Evolutionary conservation across 2,797 vertebrate genomes (phyloP).

Genomic region (Helicolenus hilgendorfi): DNA sequence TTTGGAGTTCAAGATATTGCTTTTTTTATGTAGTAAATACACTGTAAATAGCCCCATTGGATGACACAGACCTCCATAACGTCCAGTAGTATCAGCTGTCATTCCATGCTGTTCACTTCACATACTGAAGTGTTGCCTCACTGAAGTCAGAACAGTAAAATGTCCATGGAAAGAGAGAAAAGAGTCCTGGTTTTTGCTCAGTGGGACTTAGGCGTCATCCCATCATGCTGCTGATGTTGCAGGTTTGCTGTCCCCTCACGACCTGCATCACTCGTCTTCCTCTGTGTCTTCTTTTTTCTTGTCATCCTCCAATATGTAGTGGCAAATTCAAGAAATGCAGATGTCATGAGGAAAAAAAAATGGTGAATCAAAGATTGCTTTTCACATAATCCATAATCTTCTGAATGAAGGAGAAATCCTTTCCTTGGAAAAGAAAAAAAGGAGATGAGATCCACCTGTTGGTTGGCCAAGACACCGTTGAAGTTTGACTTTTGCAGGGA

Average conservation of each 20-base stretch:
- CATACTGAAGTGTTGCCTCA: neutral
- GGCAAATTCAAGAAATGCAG: neutral
- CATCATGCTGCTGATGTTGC: neutral
- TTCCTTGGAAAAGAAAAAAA: neutral
- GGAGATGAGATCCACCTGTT: slow-evolving; percentile 30
- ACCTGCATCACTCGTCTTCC: neutral
- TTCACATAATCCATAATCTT: neutral
- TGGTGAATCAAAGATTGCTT: neutral
- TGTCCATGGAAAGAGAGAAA: neutral
- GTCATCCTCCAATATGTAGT: neutral
- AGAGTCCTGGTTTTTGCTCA: neutral
- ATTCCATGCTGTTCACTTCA: neutral
- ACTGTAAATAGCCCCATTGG: neutral
- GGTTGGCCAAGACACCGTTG: neutral
- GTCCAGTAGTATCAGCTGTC: neutral
- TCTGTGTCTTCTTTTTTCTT: neutral
- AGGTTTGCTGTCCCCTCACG: neutral
- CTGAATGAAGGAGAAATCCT: neutral
- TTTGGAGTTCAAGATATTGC: neutral
- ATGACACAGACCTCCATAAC: neutral
- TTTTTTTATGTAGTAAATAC: neutral
- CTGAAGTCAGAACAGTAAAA: neutral
- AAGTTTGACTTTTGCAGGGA: slow-evolving; percentile 13
- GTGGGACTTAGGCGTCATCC: neutral
- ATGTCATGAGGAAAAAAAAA: neutral